Evolutionary conservation across 2,888 invertebrate species (phyloP).

Genomic region (Bedellia somnulentella): DNA sequence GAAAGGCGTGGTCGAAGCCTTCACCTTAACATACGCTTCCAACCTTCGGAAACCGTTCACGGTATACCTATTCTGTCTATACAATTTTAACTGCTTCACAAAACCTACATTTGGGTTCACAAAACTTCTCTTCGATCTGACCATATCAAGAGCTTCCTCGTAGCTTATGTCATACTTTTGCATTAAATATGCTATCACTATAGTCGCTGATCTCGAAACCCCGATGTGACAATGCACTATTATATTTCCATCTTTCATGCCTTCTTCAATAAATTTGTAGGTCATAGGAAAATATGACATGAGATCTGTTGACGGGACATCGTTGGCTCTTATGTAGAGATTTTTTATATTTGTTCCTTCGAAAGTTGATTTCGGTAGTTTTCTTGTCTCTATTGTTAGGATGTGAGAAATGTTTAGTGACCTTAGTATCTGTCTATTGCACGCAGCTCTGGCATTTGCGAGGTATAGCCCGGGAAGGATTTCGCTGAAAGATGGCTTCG

Average conservation of each 20-base stretch:
- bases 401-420: conserved; percentile 47
- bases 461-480: conserved; percentile 41
- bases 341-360: conserved; percentile 32
- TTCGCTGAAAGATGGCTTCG: conserved; percentile 39
- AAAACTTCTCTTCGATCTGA: conserved; percentile 82
- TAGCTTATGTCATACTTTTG: conserved; percentile 80
- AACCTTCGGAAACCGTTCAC: conserved; percentile 31
- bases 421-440: conserved; percentile 28
- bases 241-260: conserved; percentile 67
- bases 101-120: conserved; percentile 96
- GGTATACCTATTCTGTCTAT: conserved; percentile 32
- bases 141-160: conserved; percentile 85
- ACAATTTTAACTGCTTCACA: conserved; percentile 85
- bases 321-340: conserved; percentile 50
- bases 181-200: conserved; percentile 95
- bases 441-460: conserved; percentile 45
- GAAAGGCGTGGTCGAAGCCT: conserved; percentile 36
- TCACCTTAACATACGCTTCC: conserved; percentile 38
- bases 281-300: conserved; percentile 51
- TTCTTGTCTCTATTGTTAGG: conserved; percentile 44
- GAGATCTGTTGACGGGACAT: conserved; percentile 41
- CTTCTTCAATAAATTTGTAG: conserved; percentile 55
- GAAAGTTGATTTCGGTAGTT: conserved; percentile 37
- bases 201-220: conserved; percentile 90
- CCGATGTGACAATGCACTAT: conserved; percentile 95